Percentiles rank a stretch among this genome's conserved stretches.
phyloP scores from a whole-genome alignment of 2,797 vertebrate species.

The Peromyscus aztecus region DNA sequence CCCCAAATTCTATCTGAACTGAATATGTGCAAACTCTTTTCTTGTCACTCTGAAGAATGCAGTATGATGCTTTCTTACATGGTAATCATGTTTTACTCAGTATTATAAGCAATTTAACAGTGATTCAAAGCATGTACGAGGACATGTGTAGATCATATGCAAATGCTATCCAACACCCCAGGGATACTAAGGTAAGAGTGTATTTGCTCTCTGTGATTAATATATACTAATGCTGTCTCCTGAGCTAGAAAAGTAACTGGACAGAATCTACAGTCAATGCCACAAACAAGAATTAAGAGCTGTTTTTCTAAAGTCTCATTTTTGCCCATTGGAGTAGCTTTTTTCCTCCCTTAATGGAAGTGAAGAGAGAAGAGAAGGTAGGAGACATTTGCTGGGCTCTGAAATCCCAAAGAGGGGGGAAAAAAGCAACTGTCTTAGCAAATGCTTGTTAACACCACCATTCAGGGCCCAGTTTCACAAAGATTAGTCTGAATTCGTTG shows the following conservation, averaged over 20 bases:
- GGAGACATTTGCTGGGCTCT: not conserved
- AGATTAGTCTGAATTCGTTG: conserved; percentile 75
- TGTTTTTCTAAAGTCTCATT: not conserved
- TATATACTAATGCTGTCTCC: not conserved
- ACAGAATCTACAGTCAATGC: not conserved
- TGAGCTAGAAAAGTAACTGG: not conserved
- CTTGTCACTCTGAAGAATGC: not conserved
- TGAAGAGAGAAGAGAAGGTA: not conserved
- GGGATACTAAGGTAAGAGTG: too few relatives aligned
- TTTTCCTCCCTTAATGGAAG: not conserved
- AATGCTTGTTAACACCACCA: conserved; percentile 74
- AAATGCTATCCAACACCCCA: not conserved
- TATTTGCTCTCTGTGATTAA: not conserved
- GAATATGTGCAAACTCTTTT: not conserved
- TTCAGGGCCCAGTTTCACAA: conserved; percentile 64
- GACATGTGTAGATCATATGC: not conserved
- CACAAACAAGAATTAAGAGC: not conserved
- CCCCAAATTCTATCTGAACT: not conserved
- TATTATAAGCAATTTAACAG: not conserved
- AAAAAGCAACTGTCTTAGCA: conserved; percentile 73
- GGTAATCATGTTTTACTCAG: not conserved
- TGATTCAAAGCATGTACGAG: not conserved
- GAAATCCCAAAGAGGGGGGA: not conserved
- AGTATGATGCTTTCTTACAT: not conserved
- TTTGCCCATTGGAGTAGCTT: not conserved